Evolutionary conservation across 2,113 vertebrate genomes (phyloP).

Genomic region (Catharus fuscescens): DNA sequence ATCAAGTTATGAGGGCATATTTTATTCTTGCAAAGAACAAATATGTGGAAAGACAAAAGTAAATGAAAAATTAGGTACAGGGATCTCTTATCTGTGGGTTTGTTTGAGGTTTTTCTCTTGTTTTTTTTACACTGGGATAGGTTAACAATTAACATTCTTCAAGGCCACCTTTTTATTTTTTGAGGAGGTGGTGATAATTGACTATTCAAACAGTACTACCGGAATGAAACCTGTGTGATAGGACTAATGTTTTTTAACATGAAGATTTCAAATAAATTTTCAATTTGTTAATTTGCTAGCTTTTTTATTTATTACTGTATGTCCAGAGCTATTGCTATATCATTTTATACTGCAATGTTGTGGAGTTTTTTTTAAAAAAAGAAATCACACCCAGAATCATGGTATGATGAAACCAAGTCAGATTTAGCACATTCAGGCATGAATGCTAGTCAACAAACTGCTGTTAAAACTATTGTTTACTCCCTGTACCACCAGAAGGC

Average conservation of each 20-base stretch:
- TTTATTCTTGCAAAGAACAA: neutral
- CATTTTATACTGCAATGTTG: neutral
- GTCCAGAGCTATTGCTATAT: neutral
- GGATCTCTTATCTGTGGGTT: neutral
- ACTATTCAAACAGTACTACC: neutral
- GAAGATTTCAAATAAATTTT: neutral
- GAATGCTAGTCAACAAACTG: neutral
- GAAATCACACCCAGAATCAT: neutral
- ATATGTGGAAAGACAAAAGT: neutral
- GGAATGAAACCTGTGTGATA: neutral
- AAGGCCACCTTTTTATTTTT: neutral
- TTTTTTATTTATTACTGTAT: neutral
- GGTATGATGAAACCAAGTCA: neutral
- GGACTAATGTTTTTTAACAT: neutral
- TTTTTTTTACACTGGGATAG: neutral
- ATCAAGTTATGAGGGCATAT: neutral
- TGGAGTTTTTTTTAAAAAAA: neutral
- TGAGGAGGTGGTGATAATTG: neutral
- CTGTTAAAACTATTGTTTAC: neutral
- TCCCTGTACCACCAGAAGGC: neutral
- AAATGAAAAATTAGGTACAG: neutral
- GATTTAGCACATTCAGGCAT: neutral
- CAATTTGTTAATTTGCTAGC: neutral
- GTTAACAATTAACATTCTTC: neutral
- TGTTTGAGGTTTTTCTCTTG: neutral